Percentiles rank a stretch among this genome's conserved stretches.
phyloP scores from a whole-genome alignment of 2,888 invertebrate species.

The Heliconius hortense region DNA sequence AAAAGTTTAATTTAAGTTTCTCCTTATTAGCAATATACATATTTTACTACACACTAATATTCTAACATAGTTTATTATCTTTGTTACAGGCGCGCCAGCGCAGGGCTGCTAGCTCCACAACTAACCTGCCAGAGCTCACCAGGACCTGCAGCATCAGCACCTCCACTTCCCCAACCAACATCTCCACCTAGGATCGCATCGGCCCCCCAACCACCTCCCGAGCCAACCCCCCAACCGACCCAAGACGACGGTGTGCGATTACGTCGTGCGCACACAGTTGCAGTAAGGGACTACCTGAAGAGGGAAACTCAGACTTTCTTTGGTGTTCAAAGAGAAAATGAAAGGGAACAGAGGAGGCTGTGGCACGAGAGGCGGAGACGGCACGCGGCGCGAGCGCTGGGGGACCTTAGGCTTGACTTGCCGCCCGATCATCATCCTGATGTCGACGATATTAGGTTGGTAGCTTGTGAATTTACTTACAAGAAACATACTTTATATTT shows the following conservation, averaged over 20 bases:
- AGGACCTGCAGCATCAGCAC: slow-evolving; percentile 62
- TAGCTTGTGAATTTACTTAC: not conserved
- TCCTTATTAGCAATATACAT: not conserved
- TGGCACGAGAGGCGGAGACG: slow-evolving; percentile 91
- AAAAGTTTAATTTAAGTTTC: not conserved
- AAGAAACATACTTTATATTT: not conserved
- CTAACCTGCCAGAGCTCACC: slow-evolving; percentile 70
- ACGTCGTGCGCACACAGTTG: slow-evolving; percentile 69
- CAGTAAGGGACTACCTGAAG: slow-evolving; percentile 85
- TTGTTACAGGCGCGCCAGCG: slow-evolving; percentile 77
- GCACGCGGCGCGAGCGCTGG: slow-evolving; percentile 87
- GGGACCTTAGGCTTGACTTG: slow-evolving; percentile 82
- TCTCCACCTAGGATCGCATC: slow-evolving; percentile 73
- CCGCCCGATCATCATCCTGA: slow-evolving; percentile 83
- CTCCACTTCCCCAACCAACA: slow-evolving; percentile 65
- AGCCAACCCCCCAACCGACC: slow-evolving; percentile 64
- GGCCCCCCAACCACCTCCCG: slow-evolving; percentile 56
- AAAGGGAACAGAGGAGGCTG: slow-evolving; percentile 86
- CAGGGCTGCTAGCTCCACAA: slow-evolving; percentile 73
- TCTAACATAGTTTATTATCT: slow-evolving; percentile 24
- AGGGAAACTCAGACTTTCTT: slow-evolving; percentile 92
- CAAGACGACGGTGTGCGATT: slow-evolving; percentile 76
- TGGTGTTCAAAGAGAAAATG: slow-evolving; percentile 90
- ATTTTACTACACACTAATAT: not conserved
- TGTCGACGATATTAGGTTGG: slow-evolving; percentile 80